Base-by-base conservation (phyloP, 2,797 vertebrate genomes). In the Lophius americanus region DNA sequence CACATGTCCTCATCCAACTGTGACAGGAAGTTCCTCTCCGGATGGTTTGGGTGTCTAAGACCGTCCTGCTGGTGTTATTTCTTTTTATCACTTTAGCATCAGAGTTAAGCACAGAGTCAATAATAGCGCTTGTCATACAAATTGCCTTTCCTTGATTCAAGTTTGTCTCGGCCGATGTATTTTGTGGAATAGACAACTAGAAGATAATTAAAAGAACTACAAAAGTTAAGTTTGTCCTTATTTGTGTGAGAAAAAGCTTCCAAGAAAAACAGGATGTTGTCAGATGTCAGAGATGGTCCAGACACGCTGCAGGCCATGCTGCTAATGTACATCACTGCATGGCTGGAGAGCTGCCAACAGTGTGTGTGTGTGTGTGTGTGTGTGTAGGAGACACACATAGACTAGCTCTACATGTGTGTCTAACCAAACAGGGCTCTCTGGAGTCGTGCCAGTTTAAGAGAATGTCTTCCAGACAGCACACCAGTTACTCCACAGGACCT, bases 231-330 rank as follows among this genome's bases (percentile, higher is more conserved):
- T 14, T 60, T 38, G 1, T 41, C 42, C 2, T 44, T 75, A 43
- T 62, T 52, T 66, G 51, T 55, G 64, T 41, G 55, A 55, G 43
- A 68, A 69, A 68, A 48, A 73, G 50, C 74, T 70, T 81, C 36
- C 11, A 13, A 47, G 58, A 52, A 82, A 82, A 81, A 79, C 47
- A 68, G 61, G 67, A 58, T 53, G 51, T 33, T 76, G 68, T 76
- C 69, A 78, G 79, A 79, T n/a, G 4, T 50, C 37, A 63, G 83
- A 14, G 76, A 65, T 75, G 78, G 73, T 75, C 46, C 61, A 88
- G 88, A 88, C 85, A 48, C 52, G 75, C 84, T 81, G 77, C 76
- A 63, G 82, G 85, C 65, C 73, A 63, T 14, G 60, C 61, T 73
- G 75, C 49, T 78, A 35, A 68, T 76, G 80, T 57, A 69, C 64